phyloP scores from a whole-genome alignment of 2,113 vertebrate species.

The Orientallactaga bullata region DNA sequence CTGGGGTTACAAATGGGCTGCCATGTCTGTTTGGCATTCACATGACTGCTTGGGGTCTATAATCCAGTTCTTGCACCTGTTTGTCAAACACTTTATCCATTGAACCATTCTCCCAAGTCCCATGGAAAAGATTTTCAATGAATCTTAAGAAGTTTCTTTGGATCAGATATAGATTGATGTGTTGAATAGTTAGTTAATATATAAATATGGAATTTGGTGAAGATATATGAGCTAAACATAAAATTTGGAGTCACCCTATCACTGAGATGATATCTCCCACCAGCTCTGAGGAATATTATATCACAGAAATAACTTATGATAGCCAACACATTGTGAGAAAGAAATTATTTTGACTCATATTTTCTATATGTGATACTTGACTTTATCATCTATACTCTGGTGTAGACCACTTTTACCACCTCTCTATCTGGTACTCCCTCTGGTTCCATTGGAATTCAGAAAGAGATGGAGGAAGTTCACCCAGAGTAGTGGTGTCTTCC shows the following conservation, averaged over 20 bases:
- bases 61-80: no score
- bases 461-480: not conserved
- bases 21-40: no score
- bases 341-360: not conserved
- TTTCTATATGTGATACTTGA: not conserved
- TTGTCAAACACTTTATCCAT: no score
- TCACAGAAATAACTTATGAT: not conserved
- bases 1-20: no score
- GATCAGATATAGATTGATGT: not conserved
- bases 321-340: not conserved
- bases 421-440: not conserved
- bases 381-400: not conserved
- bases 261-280: fast-evolving
- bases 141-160: not conserved
- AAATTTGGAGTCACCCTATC: not conserved
- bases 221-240: not conserved
- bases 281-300: not conserved
- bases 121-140: no score
- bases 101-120: no score
- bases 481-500: no score
- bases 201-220: not conserved
- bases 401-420: not conserved
- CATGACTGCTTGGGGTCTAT: no score
- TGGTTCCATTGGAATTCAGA: not conserved
- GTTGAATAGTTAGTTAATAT: not conserved